Evolutionary conservation across 2,113 vertebrate genomes (phyloP), one percentile per base, ranked within the genome.

Genomic region (Notothenia rossii): DNA sequence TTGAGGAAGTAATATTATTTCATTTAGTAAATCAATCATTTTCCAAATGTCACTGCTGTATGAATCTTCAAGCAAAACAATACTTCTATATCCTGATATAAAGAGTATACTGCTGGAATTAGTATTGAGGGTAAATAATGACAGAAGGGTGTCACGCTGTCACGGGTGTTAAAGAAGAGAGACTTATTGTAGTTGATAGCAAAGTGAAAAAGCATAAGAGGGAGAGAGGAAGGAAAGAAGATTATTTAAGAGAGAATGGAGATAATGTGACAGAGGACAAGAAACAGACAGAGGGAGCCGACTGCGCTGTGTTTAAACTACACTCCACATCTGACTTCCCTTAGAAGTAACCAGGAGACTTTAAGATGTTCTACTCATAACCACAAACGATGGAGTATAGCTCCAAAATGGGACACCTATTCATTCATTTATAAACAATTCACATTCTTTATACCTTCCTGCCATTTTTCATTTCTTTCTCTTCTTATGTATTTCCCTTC

Each of bases 291-390:
- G 6, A n/a, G 43, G 18, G 59, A 55, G 29, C 63, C 54, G 84
- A 60, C 56, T 49, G 20, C 3, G 29, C 53, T 64, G 54, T 89
- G 83, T 89, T 85, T 90, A 88, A 68, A 85, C 73, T 76, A 36
- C 15, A 33, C 33, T 70, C 67, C 59, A 25, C 64, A 10, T 49
- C 64, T 49, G 65, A 83, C 86, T 89, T 86, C 79, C 76, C 70
- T 77, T 54, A 70, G 61, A 70, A 75, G 71, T 72, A 76, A 79
- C 77, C 86, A 36, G 45, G 56, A 36, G 74, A 79, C 79, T 48
- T 33, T 0, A 13, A 54, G 29, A 71, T 69, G 48, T 73, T 72
- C 77, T 48, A 1, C 60, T 61, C 29, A 48, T 49, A 10, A 59
- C 25, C 10, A 70, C 68, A 53, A 69, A 86, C 10, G 45, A 49